Base-by-base conservation (phyloP, 64 coral and sea anemone species). In the Pocillopora verrucosa region DNA sequence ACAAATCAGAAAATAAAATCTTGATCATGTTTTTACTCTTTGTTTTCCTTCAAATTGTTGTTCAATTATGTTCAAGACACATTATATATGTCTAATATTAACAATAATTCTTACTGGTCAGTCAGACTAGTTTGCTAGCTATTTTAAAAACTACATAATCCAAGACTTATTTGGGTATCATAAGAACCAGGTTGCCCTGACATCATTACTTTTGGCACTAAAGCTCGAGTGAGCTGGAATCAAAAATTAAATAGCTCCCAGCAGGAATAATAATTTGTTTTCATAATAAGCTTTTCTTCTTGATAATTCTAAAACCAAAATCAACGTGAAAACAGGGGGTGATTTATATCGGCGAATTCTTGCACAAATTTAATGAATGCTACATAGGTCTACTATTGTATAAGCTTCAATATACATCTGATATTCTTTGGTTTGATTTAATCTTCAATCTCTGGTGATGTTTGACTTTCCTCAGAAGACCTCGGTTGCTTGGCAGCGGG, bases 261-360 rank as follows among this genome's bases (percentile, higher is more conserved):
- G 88, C 88, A 90, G 77, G 80, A 90, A 90, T 90, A 90, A 90
- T 90, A 90, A 90, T 90, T 89, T 90, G 77, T 90, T 90, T 90
- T 90, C 88, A 90, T 82, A 90, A 90, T 77, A 90, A 90, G 88
- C 88, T 90, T 90, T 90, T 77, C 88, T 90, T 90, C 77, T 90
- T 90, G 88, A 77, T 90, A 80, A 90, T 81, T 90, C 88, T 90
- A 81, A 81, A 90, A 90, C n/a, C 77, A 81, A 89, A 74, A 90
- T 80, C 88, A 90, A 80, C 78, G 77, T 90, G 88, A 90, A 90
- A 90, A 90, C 88, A 90, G 88, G 88, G 88, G 80, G 80, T 90
- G 88, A 90, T 76, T 90, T 80, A 81, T 90, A 90, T 76, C 67
- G 77, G 80, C 88, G 78, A 90, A 90, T 90, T 90, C 77, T 82